Conservation (phyloP, 2,113 vertebrate genomes). For the Symphodus melops region DNA sequence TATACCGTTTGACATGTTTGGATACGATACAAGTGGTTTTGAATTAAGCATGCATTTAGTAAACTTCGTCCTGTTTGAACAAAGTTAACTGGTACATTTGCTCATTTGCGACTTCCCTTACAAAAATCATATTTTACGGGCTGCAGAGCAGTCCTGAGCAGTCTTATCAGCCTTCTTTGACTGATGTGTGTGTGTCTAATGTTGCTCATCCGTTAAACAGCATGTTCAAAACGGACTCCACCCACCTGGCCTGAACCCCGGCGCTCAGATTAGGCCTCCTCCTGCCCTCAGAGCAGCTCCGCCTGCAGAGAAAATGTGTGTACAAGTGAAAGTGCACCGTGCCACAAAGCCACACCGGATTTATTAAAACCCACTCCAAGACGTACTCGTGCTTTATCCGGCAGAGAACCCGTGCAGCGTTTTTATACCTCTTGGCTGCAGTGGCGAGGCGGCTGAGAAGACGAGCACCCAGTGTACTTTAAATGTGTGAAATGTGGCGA, state of each 20-base stretch:
- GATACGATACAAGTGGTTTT: no score
- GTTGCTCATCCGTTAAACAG: constrained; percentile 16
- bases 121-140: neutral
- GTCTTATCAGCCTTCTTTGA: neutral
- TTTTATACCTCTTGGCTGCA: constrained; percentile 67
- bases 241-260: constrained; percentile 22
- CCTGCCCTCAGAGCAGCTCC: constrained; percentile 42
- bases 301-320: constrained; percentile 53
- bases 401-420: constrained; percentile 41
- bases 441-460: constrained; percentile 47
- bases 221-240: constrained; percentile 11
- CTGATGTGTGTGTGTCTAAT: constrained; percentile 18
- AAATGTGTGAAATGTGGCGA: constrained; percentile 73
- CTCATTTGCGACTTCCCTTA: no score
- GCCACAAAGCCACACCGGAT: constrained; percentile 70
- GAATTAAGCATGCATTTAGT: no score
- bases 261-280: constrained; percentile 49
- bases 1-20: no score
- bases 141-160: neutral
- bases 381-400: constrained; percentile 58
- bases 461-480: constrained; percentile 61
- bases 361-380: constrained; percentile 73
- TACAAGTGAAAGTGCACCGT: constrained; percentile 54
- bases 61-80: no score
- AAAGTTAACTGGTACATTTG: no score